A percentile compares a stretch with the other conserved stretches of the same genome.
phyloP scores from a whole-genome alignment of 1,140 invertebrate species.

The Tetragonula clypearis region DNA sequence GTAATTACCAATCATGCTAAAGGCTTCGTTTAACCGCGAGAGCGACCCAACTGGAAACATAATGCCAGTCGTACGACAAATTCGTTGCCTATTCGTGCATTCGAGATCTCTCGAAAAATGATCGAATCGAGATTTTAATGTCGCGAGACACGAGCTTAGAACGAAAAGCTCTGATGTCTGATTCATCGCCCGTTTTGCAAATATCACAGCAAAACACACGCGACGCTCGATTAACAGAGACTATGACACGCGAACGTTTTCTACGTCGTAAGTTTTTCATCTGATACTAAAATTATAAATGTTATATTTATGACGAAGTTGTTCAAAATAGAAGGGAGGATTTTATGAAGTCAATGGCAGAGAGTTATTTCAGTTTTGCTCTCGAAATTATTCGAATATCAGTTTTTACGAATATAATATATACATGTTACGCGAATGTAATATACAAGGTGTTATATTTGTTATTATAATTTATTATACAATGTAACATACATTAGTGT shows the following conservation, averaged over 20 bases:
- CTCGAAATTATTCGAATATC: too few species aligned
- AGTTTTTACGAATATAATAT: too few species aligned
- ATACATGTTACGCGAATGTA: too few species aligned
- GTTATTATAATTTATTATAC: too few species aligned
- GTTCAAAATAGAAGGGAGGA: background rate
- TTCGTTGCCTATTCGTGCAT: too few species aligned
- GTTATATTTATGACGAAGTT: too few species aligned
- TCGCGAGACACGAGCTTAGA: background rate
- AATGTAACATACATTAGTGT: too few species aligned
- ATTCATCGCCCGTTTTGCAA: slow-evolving; percentile 32
- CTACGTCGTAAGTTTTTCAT: too few species aligned
- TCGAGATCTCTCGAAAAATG: background rate
- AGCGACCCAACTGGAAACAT: background rate
- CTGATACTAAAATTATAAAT: too few species aligned
- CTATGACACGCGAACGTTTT: too few species aligned
- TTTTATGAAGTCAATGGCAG: background rate
- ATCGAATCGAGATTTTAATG: background rate
- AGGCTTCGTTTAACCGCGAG: background rate
- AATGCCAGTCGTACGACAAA: background rate
- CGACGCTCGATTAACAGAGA: background rate
- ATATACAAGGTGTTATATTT: too few species aligned
- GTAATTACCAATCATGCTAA: background rate
- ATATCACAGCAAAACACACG: background rate
- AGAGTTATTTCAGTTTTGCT: background rate
- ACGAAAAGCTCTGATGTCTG: background rate